Evolutionary conservation across 2,113 vertebrate genomes (phyloP), one percentile per base, ranked within the genome.

Genomic region (Malurus elegans): DNA sequence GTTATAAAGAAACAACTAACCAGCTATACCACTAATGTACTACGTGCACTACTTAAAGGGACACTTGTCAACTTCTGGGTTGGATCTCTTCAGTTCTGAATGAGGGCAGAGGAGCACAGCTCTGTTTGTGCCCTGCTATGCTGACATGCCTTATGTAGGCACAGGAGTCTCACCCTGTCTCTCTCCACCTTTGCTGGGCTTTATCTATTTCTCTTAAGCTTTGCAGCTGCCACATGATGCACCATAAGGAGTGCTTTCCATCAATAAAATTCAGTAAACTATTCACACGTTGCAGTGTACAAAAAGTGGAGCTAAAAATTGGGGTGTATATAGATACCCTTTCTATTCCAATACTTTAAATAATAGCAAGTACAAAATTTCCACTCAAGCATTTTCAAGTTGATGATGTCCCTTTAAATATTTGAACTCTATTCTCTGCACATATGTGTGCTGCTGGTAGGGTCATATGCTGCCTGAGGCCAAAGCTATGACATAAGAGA

Each of bases 21-120:
- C 65, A 86, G 93, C 85, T 92, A 73, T 80, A 93, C 29, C 38
- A 93, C 86, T 90, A 74, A 26, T 80, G 26, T 82, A 88, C 82
- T 93, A 95, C 8, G 28, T 94, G 81, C 79, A 79, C 73, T 97
- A 96, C 93, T 97, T 96, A 97, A 97, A 97, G 93, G 89, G 94
- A 96, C 95, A 96, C 85, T 93, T 86, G 72, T 96, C 91, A 94
- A 93, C 95, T 96, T 94, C 86, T 83, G 79, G 26, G 79, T 15
- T 58, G 71, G 58, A 79, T 38, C 20, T 86, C 32, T 64, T 70
- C 73, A 42, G 31, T 34, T 92, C 79, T 79, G 45, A 75, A 64
- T 3, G 21, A 0, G 6, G 57, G 79, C 19, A 95, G 74, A 93
- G 53, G 14, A 85, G 42, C 82, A 72, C 50, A 76, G 53, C 57